Conservation (phyloP, 1,140 invertebrate genomes). For the Magallana angulata region DNA sequence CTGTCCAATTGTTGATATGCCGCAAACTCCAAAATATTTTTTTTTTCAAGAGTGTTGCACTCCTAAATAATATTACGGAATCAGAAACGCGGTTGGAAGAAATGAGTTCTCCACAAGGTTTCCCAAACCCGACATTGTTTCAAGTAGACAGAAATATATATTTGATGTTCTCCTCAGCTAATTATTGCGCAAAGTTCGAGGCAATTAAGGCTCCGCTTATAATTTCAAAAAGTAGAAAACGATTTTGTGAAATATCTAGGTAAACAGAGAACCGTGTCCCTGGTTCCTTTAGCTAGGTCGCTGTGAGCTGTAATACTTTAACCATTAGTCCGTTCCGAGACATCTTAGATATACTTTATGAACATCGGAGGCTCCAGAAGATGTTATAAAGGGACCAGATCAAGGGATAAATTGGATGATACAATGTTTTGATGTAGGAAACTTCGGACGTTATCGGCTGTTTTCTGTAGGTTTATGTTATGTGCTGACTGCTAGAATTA, state of each 20-base stretch:
- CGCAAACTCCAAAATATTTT: too few species aligned
- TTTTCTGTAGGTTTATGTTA: background rate
- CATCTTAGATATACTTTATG: background rate
- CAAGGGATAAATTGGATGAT: background rate
- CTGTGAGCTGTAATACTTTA: background rate
- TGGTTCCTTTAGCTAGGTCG: background rate
- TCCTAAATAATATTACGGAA: background rate
- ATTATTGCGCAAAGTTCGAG: background rate
- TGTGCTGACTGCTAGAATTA: background rate
- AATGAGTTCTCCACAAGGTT: background rate
- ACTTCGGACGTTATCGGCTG: background rate
- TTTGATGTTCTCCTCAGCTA: conserved; percentile 3
- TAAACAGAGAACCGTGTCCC: background rate
- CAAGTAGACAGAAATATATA: background rate
- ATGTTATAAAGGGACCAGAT: background rate
- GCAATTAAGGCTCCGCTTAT: background rate
- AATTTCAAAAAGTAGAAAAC: background rate
- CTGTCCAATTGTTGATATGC: too few species aligned
- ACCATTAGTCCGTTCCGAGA: too few species aligned
- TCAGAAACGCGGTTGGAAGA: background rate
- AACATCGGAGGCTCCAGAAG: background rate
- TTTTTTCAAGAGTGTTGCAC: background rate
- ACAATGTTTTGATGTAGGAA: background rate
- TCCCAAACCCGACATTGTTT: background rate
- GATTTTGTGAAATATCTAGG: background rate